Base-by-base conservation (phyloP, 2,888 invertebrate species). In the Athetis lepigone region DNA sequence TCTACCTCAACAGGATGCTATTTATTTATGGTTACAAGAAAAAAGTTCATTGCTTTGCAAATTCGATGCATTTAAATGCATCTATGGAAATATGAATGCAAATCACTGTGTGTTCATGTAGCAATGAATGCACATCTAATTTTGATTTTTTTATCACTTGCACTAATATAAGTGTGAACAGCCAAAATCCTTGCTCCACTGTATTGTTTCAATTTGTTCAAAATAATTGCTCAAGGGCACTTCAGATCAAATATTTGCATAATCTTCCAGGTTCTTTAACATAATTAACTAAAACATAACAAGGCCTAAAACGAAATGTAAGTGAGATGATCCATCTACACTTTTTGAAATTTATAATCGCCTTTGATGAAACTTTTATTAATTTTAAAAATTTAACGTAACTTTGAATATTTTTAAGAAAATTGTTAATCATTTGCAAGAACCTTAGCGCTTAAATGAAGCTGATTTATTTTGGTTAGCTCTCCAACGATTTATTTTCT, bases 1-100 rank as follows among this genome's bases (percentile, higher is more conserved):
- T 79, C 83, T 83, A 83, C 84, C 84, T 83, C 84, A 80, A 74
- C 55, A 65, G 55, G 59, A 70, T 70, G 54, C 73, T 76, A 70
- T 70, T n/a, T 75, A 64, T 68, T 65, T 75, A 75, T 59, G 59
- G 42, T 66, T 55, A 33, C 18, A 50, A 40, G 21, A 50, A 54
- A 60, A 40, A 49, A 19, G 0, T 39, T 18, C 3, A 36, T 49
- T 50, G 33, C 21, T 18, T 45, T 45, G 37, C n/a, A n/a, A n/a
- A n/a, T n/a, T n/a, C n/a, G n/a, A n/a, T n/a, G n/a, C 16, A 3
- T 46, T 25, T 45, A 13, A 54, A 54, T 57, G 36, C 8, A 19
- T 59, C 13, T 60, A 23, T 58, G 9, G n/a, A 27, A 36, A 36
- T 67, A 29, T 33, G 19, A 45, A 18, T 49, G 49, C 33, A 45